Conservation (phyloP, 2,113 vertebrate genomes). For the Ameiurus melas region DNA sequence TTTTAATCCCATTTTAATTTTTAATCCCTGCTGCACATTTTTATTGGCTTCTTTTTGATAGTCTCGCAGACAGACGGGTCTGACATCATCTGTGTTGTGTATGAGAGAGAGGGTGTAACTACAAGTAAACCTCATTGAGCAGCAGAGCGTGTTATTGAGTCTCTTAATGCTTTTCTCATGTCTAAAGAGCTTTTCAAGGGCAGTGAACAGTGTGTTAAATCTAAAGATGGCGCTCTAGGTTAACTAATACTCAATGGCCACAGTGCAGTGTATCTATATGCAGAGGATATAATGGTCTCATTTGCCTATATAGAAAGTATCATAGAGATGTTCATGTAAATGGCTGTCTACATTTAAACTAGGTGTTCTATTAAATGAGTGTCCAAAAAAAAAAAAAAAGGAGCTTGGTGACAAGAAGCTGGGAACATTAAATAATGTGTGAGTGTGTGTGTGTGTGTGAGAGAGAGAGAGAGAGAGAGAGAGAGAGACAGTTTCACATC, state of each 20-base stretch:
- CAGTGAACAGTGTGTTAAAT: constrained; percentile 30
- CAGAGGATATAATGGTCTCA: not conserved
- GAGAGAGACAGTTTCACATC: constrained; percentile 28
- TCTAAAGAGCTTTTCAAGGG: constrained; percentile 44
- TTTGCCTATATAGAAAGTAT: not conserved
- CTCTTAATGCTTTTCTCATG: not conserved
- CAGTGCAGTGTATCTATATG: not conserved
- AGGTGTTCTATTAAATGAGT: constrained; percentile 4
- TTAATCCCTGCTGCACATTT: not conserved
- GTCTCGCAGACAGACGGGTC: not conserved
- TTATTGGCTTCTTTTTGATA: not conserved
- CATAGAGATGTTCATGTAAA: not conserved
- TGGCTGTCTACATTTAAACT: not conserved
- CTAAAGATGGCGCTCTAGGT: constrained; percentile 45
- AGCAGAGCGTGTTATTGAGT: constrained; percentile 1
- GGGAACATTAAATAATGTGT: not conserved
- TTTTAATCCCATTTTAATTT: not conserved
- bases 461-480: not conserved
- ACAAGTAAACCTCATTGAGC: not conserved
- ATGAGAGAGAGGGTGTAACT: not conserved
- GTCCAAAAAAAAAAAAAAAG: not conserved
- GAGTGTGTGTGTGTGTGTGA: not conserved
- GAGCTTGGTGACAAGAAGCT: not conserved
- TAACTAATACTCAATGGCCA: constrained; percentile 4
- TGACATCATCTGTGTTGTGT: constrained; percentile 10